Conservation (phyloP, 2,797 vertebrate genomes). For the Cottoperca gobio region DNA sequence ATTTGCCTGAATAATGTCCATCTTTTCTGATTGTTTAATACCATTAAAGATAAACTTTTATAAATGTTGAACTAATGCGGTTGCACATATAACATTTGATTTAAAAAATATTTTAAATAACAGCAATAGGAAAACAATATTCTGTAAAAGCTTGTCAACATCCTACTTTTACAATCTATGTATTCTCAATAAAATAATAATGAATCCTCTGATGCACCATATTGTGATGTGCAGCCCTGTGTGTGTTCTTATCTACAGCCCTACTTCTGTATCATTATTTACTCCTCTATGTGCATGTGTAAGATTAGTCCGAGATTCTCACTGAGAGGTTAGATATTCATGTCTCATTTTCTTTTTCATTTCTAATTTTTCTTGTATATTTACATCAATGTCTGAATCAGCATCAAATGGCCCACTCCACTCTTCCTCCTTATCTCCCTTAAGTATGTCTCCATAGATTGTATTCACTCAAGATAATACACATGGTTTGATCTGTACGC, state of each 20-base stretch:
- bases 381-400: background rate
- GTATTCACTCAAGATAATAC: fast-evolving
- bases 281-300: background rate
- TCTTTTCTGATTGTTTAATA: background rate
- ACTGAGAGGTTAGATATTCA: background rate
- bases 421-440: background rate
- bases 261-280: background rate
- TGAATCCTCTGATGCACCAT: background rate
- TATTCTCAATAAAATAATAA: background rate
- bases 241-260: background rate
- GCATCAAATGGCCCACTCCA: background rate
- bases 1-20: background rate
- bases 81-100: background rate
- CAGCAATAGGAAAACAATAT: background rate
- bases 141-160: background rate
- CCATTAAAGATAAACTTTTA: fast-evolving
- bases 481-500: background rate
- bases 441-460: background rate
- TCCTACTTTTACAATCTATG: background rate
- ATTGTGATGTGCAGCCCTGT: background rate
- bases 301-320: background rate
- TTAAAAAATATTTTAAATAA: background rate
- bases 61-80: background rate
- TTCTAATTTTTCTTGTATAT: background rate
- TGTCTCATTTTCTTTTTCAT: background rate